Percentiles rank a stretch among this genome's conserved stretches.
These are phyloP conservation scores for Nymphalis polychloros DNA, from an alignment of 2,888 invertebrate species.

Conservation along the genomic window DNA sequence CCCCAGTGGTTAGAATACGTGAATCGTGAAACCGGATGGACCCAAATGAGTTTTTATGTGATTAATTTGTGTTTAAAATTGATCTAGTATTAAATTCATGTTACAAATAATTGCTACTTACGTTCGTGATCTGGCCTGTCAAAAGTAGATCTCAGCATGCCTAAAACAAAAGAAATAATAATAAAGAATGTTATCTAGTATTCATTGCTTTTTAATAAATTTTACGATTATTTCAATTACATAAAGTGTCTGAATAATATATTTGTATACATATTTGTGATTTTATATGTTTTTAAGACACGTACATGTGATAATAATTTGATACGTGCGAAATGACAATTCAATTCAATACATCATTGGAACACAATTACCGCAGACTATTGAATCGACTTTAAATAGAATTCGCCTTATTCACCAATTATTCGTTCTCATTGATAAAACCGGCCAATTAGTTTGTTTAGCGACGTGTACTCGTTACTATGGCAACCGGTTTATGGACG, in stretches of 20 bases:
- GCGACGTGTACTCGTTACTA: constrained; percentile 60
- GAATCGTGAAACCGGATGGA: no score
- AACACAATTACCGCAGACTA: background rate
- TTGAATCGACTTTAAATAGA: constrained; percentile 6
- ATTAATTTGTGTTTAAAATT: no score
- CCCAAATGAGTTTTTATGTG: no score
- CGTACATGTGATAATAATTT: no score
- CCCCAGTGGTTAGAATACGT: no score
- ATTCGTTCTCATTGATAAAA: constrained; percentile 32
- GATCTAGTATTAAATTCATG: no score
- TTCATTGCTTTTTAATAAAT: no score
- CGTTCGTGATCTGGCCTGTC: constrained; percentile 80
- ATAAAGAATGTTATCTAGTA: background rate
- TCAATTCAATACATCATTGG: background rate
- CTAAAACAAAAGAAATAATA: constrained; percentile 50
- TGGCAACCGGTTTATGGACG: constrained; percentile 53
- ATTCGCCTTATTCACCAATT: constrained; percentile 35
- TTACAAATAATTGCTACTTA: constrained; percentile 51
- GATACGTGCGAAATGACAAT: no score
- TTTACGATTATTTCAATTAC: no score
- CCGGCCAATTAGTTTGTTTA: constrained; percentile 73
- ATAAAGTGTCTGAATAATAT: no score
- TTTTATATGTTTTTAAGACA: no score
- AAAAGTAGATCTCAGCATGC: constrained; percentile 79
- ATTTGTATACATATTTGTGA: no score